A percentile compares a stretch with the other conserved stretches of the same genome.
Conservation (phyloP, 2,888 invertebrate genomes). For the Silvanus unidentatus region DNA sequence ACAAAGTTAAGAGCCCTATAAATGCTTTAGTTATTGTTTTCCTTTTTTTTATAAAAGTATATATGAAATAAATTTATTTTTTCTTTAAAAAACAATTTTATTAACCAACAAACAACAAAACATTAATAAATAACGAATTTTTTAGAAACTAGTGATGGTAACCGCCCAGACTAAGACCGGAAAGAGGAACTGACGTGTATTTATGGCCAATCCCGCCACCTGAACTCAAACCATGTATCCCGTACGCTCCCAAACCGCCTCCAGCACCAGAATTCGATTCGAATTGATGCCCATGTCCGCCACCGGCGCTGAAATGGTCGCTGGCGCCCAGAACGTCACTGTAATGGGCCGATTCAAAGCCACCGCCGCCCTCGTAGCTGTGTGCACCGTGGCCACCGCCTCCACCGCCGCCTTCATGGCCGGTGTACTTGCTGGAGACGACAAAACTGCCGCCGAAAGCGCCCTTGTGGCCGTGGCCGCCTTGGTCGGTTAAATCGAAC, state of each 20-base stretch:
- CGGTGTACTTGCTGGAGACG: constrained; percentile 30
- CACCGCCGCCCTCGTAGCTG: constrained; percentile 10
- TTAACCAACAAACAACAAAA: not conserved
- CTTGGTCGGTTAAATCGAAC: constrained; percentile 28
- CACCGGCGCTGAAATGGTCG: constrained; percentile 13
- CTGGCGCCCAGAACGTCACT: constrained; percentile 28
- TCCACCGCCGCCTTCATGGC: constrained; percentile 22
- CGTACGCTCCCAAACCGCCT: not conserved
- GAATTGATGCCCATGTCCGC: constrained; percentile 7
- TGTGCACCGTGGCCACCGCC: constrained; percentile 16
- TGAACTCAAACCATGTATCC: constrained; percentile 1
- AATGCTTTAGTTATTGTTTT: no score
- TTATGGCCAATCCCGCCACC: constrained; percentile 1
- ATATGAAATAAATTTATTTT: no score
- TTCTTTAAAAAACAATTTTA: not conserved
- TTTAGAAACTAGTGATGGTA: not conserved
- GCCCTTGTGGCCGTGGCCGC: constrained; percentile 20
- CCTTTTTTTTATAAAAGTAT: no score
- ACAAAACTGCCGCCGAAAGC: constrained; percentile 31
- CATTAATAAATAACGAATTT: not conserved
- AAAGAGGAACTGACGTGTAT: not conserved
- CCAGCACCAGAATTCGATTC: not conserved
- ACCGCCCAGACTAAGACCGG: not conserved
- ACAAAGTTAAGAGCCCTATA: no score
- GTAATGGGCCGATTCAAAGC: constrained; percentile 25